Evolutionary conservation across 92 coral and sea anemone genomes (phyloP), one percentile per base, ranked within the genome.

Genomic region (Montipora capitata): DNA sequence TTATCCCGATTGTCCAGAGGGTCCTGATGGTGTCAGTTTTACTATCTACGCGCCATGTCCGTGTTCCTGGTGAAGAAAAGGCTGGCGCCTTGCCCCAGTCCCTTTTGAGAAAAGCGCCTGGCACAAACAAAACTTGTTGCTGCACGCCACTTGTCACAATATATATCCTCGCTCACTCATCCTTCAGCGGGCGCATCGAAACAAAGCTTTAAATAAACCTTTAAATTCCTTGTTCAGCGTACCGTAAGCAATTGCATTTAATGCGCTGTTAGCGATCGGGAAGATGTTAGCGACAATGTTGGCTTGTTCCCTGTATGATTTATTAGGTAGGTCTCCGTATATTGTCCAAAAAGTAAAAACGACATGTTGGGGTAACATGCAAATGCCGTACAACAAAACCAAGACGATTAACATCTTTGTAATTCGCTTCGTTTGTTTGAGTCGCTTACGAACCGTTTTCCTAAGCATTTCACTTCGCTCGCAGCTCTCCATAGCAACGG

Each of bases 191-290:
- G 11, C 17, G 18, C 75, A 85, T 14, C 54, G 40, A 40, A 95
- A 90, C 63, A 95, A 87, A 11, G 86, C 70, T 67, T 87, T 94
- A 82, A 94, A 95, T 17, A 93, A 94, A 5, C 74, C 90, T 44
- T 94, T 87, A 74, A 95, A 95, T 59, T 95, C 98, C 59, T 93
- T 80, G 86, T 95, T 92, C 69, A 95, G 72, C 18, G 98, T 95
- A n/a, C 98, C 98, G 72, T 95, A 95, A 4, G 96, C 96, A 41
- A 95, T 88, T 9, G 98, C 92, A 16, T 95, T 95, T 40, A 95
- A 88, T 35, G 98, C 98, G 74, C 98, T 95, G 83, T 95, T 95
- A 8, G 98, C 96, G 86, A 95, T 95, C 4, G 98, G 95, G 42
- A 95, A 95, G 17, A 94, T 83, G 88, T 95, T 95, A 4, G 96